Conservation (phyloP, 2,888 invertebrate genomes). For the Pristionchus arcanus region DNA sequence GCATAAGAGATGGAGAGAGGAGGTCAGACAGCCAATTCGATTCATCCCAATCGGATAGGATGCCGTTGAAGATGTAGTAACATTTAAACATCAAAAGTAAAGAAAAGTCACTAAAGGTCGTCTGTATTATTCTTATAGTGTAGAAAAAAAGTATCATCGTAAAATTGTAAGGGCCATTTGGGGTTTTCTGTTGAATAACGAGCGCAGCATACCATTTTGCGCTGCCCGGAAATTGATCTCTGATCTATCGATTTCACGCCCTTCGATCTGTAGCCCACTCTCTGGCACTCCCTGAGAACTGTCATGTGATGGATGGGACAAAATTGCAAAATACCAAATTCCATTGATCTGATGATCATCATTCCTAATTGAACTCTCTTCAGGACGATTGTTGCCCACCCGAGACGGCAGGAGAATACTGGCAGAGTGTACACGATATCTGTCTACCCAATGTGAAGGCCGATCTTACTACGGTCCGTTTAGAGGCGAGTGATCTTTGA, state of each 20-base stretch:
- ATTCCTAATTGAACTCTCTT: conserved; percentile 10
- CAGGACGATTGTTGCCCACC: conserved; percentile 75
- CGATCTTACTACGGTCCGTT: conserved; percentile 63
- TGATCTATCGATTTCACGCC: too few relatives aligned
- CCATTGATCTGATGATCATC: neutral
- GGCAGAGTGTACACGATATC: conserved; percentile 75
- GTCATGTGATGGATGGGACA: too few relatives aligned
- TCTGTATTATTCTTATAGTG: neutral
- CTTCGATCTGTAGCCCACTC: too few relatives aligned
- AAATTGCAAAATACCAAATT: neutral
- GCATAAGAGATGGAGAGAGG: neutral
- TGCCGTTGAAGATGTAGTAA: neutral
- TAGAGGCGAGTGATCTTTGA: conserved; percentile 62
- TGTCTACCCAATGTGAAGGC: conserved; percentile 76
- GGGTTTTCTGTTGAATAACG: too few relatives aligned
- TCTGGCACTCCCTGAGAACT: too few relatives aligned
- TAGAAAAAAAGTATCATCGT: neutral
- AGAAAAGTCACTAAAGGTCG: neutral
- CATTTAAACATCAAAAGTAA: neutral
- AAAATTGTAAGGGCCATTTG: too few relatives aligned
- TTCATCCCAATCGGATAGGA: neutral
- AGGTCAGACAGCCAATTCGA: neutral
- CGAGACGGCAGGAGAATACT: conserved; percentile 70
- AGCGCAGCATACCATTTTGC: too few relatives aligned
- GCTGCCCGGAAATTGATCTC: too few relatives aligned